Conservation (phyloP, 2,113 vertebrate genomes). For the Prochilodus magdalenae region DNA sequence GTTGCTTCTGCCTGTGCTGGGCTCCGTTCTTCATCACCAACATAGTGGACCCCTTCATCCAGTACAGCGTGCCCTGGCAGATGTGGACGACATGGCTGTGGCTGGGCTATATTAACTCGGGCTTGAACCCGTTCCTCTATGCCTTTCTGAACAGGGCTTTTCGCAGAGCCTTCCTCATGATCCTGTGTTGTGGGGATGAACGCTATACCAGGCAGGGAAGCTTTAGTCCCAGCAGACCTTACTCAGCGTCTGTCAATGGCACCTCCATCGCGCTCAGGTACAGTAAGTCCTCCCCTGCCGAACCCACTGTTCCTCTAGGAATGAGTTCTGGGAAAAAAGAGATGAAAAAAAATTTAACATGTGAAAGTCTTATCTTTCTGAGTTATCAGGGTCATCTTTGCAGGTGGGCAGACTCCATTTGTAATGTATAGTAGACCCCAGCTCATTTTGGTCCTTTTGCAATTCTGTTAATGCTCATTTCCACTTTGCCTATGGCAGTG, state of each 20-base stretch:
- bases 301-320: conserved; percentile 37
- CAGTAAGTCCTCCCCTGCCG: conserved; percentile 46
- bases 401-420: conserved; percentile 2
- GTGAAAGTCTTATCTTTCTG: conserved; percentile 32
- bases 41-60: conserved; percentile 81
- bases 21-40: conserved; percentile 82
- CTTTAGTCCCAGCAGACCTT: conserved; percentile 66
- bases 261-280: conserved; percentile 81
- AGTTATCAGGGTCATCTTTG: conserved; percentile 8
- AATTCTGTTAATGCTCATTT: neutral
- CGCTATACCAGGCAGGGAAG: conserved; percentile 70
- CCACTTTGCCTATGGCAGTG: neutral
- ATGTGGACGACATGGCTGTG: conserved; percentile 83
- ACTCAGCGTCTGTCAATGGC: conserved; percentile 74
- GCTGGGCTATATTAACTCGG: conserved; percentile 83
- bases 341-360: conserved; percentile 32
- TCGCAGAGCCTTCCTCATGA: conserved; percentile 79
- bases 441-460: conserved; percentile 4
- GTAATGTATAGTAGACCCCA: neutral
- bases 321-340: conserved; percentile 34
- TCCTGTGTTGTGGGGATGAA: conserved; percentile 79
- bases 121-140: conserved; percentile 82
- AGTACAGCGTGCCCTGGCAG: conserved; percentile 81
- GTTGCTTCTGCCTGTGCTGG: conserved; percentile 83
- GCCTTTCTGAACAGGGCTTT: conserved; percentile 83